Base-by-base conservation (phyloP, 2,888 invertebrate species). In the Rotaria socialis region DNA sequence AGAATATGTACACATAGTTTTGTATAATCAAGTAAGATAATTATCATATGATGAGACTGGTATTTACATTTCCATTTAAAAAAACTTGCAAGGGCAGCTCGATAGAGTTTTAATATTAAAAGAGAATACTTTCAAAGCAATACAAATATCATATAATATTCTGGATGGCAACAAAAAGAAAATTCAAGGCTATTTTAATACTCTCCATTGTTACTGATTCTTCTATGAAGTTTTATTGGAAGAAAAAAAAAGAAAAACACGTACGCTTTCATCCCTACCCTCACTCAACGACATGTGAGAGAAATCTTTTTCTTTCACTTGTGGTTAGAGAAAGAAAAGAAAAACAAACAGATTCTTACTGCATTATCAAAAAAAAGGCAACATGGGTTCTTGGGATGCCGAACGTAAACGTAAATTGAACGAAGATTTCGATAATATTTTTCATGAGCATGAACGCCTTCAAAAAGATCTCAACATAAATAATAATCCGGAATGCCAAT, bases 381-480 rank as follows among this genome's bases (percentile, higher is more conserved):
- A 67, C 35, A 67, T 67, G 67, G 35, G 7, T 16, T 35, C 14
- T 1, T 35, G 67, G 67, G 67, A 67, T 67, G 35, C 19, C 35
- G 67, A 67, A 67, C 67, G 67, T 67, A 35, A 41, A 19, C 67
- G 67, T 19, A 67, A 67, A 67, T 67, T 67, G 19, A 35, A 67
- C 19, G 10, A 35, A 19, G 67, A 67, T n/a, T 67, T 67, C 19
- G 67, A 67, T 19, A 67, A 67, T 67, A 19, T 67, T 19, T 41
- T 35, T 67, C 67, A 4, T 35, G 67, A 67, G 35, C 35, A 67
- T 67, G 67, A 67, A 41, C 67, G 67, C 7, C 67, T 67, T 19
- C 35, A 19, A 67, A 16, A 67, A 67, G 67, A 67, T 67, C 35
- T 67, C 0, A 19, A 35, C 35, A 35, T 11, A 19, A 16, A 35